Evolutionary conservation across 2,113 vertebrate genomes (phyloP).

Genomic region (Pterocles gutturalis): DNA sequence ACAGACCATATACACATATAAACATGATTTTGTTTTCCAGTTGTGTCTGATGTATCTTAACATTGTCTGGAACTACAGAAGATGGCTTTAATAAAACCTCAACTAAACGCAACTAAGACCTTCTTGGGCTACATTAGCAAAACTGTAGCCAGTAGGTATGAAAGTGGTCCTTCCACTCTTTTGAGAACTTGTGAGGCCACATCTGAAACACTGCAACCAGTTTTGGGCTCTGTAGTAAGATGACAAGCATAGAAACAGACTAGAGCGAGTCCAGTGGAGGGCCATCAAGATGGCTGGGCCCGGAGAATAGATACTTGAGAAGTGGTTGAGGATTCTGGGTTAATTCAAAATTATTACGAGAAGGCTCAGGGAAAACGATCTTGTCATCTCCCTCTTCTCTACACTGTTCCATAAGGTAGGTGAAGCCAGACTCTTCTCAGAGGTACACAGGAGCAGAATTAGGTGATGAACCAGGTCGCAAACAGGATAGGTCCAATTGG

Average conservation of each 20-base stretch:
- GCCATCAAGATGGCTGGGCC: not conserved
- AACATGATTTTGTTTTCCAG: not conserved
- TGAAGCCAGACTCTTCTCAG: not conserved
- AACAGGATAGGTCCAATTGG: accelerated
- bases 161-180: not conserved
- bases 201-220: not conserved
- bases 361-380: not conserved
- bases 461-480: not conserved
- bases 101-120: accelerated
- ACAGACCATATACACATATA: not conserved
- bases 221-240: not conserved
- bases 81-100: not conserved
- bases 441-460: not conserved
- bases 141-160: not conserved
- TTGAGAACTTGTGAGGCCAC: not conserved
- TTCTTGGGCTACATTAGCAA: not conserved
- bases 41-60: not conserved
- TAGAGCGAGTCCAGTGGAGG: not conserved
- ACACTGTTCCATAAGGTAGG: not conserved
- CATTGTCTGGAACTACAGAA: not conserved
- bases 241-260: not conserved
- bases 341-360: not conserved
- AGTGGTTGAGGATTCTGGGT: not conserved
- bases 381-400: not conserved
- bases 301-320: not conserved